Conservation (phyloP, 2,888 invertebrate species). For the Tethea ocularis region DNA sequence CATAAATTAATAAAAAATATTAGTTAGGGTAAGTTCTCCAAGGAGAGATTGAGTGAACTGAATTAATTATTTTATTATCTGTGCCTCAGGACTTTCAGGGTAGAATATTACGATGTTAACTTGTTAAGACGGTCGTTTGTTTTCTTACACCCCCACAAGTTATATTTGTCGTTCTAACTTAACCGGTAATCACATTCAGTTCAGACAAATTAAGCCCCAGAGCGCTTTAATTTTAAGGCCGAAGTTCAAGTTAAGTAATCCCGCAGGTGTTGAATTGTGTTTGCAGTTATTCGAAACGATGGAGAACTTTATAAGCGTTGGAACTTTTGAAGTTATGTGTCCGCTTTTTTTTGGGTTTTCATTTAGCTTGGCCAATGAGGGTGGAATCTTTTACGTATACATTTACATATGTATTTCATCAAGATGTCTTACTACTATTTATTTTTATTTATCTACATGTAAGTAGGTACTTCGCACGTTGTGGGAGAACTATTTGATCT, state of each 20-base stretch:
- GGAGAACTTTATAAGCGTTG: conserved; percentile 48
- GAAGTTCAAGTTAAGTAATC: conserved; percentile 52
- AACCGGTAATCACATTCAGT: conserved; percentile 57
- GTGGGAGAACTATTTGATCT: no score
- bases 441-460: no score
- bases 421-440: no score
- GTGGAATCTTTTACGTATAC: no score
- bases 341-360: conserved; percentile 30
- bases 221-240: conserved; percentile 50
- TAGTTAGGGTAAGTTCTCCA: neutral
- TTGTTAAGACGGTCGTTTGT: conserved; percentile 50
- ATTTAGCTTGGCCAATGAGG: conserved; percentile 36
- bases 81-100: conserved; percentile 14
- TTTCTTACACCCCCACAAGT: conserved; percentile 36
- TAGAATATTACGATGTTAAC: conserved; percentile 36
- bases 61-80: conserved; percentile 10
- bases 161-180: conserved; percentile 56
- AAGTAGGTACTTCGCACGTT: no score
- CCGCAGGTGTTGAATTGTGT: conserved; percentile 60
- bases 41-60: neutral
- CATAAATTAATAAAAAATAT: conserved; percentile 18
- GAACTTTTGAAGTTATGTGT: conserved; percentile 40
- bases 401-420: no score
- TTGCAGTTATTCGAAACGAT: conserved; percentile 54
- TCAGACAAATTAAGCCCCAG: conserved; percentile 54